Base-by-base conservation (phyloP, 2,797 vertebrate species). In the Cephalopachus bancanus region DNA sequence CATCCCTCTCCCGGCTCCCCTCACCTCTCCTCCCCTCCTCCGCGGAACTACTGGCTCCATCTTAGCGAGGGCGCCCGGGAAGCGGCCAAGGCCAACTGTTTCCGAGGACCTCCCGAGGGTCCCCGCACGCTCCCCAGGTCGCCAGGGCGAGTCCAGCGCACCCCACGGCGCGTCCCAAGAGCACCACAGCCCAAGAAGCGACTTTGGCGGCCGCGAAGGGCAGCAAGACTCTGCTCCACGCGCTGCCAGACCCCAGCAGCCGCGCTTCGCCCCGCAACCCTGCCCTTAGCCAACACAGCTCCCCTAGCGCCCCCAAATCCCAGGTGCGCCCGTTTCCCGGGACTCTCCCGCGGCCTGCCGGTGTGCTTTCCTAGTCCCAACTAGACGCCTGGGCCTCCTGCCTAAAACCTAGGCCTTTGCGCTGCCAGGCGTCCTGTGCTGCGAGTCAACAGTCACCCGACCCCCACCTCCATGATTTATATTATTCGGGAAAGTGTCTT, bases 31-130 rank as follows among this genome's bases (percentile, higher is more conserved):
- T 64, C 76, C 67, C 37, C 33, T 91, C 93, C 84, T 24, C 49
- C 83, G 59, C 83, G 19, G 85, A 94, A 94, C 96, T 94, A 93
- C 96, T 93, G 67, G 94, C 95, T 96, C 97, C 96, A 89, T 96
- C 69, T 97, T 96, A 96, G 91, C 84, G 3, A 65, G 83, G 71
- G 90, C 55, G 22, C 93, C 12, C 5, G 4, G 74, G 87, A 93
- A 90, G 65, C 84, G 12, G 95, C 90, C 0, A 24, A 64, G 81
- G 90, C 92, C 94, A n/a, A 51, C 28, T 2, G 88, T 88, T 88
- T 67, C 92, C 37, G 83, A 87, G 84, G 87, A 95, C 57, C 60
- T 72, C 67, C 75, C 11, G 17, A 75, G 74, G 59, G 72, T 96
- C 65, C 64, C 69, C 22, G 37, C 76, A 69, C 57, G 5, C 22